Evolutionary conservation across 2,888 invertebrate genomes (phyloP).

Genomic region (Polymixis lichenea): DNA sequence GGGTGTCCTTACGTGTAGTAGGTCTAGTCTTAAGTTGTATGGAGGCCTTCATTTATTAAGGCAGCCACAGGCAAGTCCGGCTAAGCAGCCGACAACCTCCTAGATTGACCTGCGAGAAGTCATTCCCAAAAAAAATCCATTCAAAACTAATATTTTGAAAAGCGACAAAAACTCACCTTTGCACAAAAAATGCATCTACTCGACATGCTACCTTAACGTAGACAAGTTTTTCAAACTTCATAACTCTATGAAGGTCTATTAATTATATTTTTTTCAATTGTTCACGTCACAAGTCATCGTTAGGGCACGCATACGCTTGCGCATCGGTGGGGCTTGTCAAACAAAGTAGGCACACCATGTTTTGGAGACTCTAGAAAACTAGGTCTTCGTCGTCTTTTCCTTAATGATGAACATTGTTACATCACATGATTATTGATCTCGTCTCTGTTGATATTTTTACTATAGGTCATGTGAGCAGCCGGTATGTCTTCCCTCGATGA

Average conservation of each 20-base stretch:
- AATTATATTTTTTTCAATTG: conserved; percentile 48
- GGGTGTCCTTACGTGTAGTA: too few relatives aligned
- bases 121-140: neutral
- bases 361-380: neutral
- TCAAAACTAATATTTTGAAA: neutral
- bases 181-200: neutral
- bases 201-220: neutral
- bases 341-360: conserved; percentile 23
- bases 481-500: too few relatives aligned
- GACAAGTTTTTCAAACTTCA: conserved; percentile 13
- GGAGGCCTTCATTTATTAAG: too few relatives aligned
- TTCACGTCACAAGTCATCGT: conserved; percentile 52
- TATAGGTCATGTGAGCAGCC: too few relatives aligned
- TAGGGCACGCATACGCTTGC: conserved; percentile 55
- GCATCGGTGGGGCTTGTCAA: conserved; percentile 33
- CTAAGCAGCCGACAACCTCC: too few relatives aligned
- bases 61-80: too few relatives aligned
- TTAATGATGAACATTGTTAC: neutral
- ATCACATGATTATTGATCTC: neutral
- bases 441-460: neutral
- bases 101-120: too few relatives aligned
- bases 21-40: too few relatives aligned
- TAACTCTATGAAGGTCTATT: conserved; percentile 43
- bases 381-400: neutral
- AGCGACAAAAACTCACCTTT: neutral